A percentile compares a stretch with the other conserved stretches of the same genome.
Conservation (phyloP, 2,888 invertebrate genomes). For the Lumbricus terrestris region DNA sequence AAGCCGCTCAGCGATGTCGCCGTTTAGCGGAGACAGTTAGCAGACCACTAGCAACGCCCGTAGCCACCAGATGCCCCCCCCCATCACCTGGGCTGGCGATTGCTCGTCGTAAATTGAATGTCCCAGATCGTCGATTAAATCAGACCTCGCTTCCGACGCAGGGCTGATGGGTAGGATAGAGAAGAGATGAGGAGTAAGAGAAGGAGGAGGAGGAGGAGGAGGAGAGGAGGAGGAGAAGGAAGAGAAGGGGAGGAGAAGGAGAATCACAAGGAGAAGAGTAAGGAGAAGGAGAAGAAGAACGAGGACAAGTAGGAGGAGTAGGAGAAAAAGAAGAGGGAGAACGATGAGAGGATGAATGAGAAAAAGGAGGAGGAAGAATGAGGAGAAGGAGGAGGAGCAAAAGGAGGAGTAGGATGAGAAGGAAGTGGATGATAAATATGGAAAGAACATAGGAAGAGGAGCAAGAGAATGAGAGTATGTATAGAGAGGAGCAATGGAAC, state of each 20-base stretch:
- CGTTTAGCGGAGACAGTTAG: conserved; percentile 15
- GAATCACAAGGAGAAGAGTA: not conserved
- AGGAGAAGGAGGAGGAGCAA: too few species aligned
- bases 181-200: not conserved
- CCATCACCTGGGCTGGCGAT: not conserved
- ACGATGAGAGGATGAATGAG: too few species aligned
- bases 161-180: not conserved
- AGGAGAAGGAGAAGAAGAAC: not conserved
- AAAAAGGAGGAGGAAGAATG: too few species aligned
- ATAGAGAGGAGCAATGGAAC: too few species aligned
- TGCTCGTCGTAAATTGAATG: not conserved
- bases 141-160: not conserved
- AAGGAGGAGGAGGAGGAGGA: not conserved
- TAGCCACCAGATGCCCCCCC: too few species aligned
- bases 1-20: not conserved
- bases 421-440: too few species aligned
- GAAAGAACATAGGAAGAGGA: too few species aligned
- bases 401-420: too few species aligned
- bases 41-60: not conserved
- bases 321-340: not conserved
- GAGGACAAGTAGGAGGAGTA: not conserved
- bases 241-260: not conserved
- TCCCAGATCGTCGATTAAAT: not conserved
- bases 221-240: not conserved
- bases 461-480: too few species aligned